Base-by-base conservation (phyloP, 2,888 invertebrate species). In the Lagria hirta region DNA sequence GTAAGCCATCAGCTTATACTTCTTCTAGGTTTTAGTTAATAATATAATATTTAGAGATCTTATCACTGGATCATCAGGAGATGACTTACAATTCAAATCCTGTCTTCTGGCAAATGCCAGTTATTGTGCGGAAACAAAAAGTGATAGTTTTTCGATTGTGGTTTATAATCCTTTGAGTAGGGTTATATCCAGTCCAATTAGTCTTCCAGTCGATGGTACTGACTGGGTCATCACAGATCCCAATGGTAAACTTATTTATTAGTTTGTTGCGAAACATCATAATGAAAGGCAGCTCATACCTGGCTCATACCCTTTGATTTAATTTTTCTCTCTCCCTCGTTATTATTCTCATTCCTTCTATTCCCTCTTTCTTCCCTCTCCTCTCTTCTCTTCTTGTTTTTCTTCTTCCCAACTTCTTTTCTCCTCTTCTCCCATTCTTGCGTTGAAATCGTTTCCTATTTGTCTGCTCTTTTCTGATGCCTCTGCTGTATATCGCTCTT, bases 101-200 rank as follows among this genome's bases (percentile, higher is more conserved):
- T 86, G 85, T 57, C 75, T 76, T 28, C 70, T 77, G 17, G 62
- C 80, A 1, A 85, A 85, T 59, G 78, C 83, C 29, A 82, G 81
- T 42, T 73, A 75, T 38, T 86, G 85, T 54, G 56, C 68, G 7
- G 47, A 72, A 26, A 60, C 75, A 58, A 82, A 83, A 71, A 42
- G 61, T 57, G 54, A 72, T 59, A 21, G 78, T 73, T 73, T 82
- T 50, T 61, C 79, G 1, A 68, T 83, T 1, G 67, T 78, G 1
- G 72, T 82, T 1, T 85, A 84, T 69, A 85, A 84, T 57, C 82
- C 84, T 0, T 57, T 81, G 2, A 78, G 78, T 13, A 67, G 75
- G 15, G 69, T 72, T 49, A 73, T 78, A 0, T 72, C 75, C 43
- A 65, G 70, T 44, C 77, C 76, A 62, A 70, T 80, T 0, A 68